A percentile compares a stretch with the other conserved stretches of the same genome.
Conservation (phyloP, 2,113 vertebrate species). For the human (Homo sapiens) region DNA sequence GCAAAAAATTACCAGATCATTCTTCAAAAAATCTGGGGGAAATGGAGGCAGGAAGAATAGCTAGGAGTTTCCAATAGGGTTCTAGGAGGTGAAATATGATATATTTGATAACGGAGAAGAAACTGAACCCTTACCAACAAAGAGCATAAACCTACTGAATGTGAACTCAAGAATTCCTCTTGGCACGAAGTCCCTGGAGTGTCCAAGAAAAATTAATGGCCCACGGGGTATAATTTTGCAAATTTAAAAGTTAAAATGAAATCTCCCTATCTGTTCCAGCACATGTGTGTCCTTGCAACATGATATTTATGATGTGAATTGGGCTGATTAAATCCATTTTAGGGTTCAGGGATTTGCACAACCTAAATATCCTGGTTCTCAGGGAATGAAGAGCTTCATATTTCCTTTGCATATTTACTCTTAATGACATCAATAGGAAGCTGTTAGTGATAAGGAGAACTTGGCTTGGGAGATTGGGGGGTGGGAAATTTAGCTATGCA, state of each 20-base stretch:
- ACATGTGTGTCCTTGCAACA: slow-evolving; percentile 70
- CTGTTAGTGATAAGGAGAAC: slow-evolving; percentile 59
- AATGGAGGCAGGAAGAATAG: not conserved
- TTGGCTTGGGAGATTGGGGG: not conserved
- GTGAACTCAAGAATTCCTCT: slow-evolving; percentile 53
- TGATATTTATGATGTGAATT: slow-evolving; percentile 74
- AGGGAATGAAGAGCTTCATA: slow-evolving; percentile 56
- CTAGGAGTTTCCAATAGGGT: not conserved
- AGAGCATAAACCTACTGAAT: slow-evolving; percentile 30
- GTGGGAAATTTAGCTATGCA: not conserved
- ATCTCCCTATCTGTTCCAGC: slow-evolving; percentile 66
- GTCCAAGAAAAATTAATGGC: slow-evolving; percentile 63
- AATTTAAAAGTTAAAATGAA: slow-evolving; percentile 69
- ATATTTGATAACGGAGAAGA: slow-evolving; percentile 34
- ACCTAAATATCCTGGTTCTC: slow-evolving; percentile 74
- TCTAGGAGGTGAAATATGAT: slow-evolving; percentile 4
- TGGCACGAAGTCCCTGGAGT: slow-evolving; percentile 48
- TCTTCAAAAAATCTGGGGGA: not conserved
- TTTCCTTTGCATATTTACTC: slow-evolving; percentile 53
- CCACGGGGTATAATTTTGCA: slow-evolving; percentile 59
- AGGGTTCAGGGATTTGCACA: slow-evolving; percentile 72
- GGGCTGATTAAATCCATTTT: slow-evolving; percentile 76
- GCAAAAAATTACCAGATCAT: not conserved
- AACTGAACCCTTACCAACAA: slow-evolving; percentile 23
- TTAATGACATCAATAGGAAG: slow-evolving; percentile 51